A percentile compares a stretch with the other conserved stretches of the same genome.
These are phyloP conservation scores for Ischnura elegans DNA, from an alignment of 2,888 invertebrate species.

Conservation along the genomic window DNA sequence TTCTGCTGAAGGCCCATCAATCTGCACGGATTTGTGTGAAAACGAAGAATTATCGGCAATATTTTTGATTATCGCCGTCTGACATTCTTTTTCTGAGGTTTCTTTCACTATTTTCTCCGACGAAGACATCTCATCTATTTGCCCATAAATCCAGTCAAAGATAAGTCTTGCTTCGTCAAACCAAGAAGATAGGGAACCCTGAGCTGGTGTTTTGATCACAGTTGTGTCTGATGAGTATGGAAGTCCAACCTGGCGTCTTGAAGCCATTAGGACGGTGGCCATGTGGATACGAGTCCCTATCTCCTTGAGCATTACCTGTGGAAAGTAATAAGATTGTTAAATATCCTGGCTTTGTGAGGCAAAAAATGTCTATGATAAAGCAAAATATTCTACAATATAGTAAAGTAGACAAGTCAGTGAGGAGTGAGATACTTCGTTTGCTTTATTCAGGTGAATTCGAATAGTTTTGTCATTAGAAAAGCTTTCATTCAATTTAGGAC, in stretches of 20 bases:
- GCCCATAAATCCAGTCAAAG: constrained; percentile 40
- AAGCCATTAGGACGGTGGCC: constrained; percentile 29
- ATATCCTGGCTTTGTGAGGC: too few species aligned
- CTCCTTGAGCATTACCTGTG: constrained; percentile 50
- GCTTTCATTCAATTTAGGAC: too few species aligned
- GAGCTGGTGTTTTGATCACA: background rate
- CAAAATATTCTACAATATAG: too few species aligned
- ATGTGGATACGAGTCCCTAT: constrained; percentile 50
- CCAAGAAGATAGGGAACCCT: constrained; percentile 2
- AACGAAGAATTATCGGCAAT: background rate
- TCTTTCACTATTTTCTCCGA: background rate
- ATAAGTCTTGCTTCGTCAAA: constrained; percentile 44
- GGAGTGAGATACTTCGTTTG: too few species aligned
- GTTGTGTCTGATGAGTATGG: background rate
- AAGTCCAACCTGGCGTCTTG: constrained; percentile 12
- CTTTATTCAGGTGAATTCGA: too few species aligned
- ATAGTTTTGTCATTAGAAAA: too few species aligned
- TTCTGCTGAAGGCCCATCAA: background rate
- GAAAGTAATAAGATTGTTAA: background rate
- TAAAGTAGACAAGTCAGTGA: too few species aligned
- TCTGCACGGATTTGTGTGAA: background rate
- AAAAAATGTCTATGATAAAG: too few species aligned
- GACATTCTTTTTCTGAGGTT: background rate
- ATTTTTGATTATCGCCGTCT: too few species aligned
- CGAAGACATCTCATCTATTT: constrained; percentile 31